Conservation (phyloP, 2,113 vertebrate species). For the Actenoides hombroni region DNA sequence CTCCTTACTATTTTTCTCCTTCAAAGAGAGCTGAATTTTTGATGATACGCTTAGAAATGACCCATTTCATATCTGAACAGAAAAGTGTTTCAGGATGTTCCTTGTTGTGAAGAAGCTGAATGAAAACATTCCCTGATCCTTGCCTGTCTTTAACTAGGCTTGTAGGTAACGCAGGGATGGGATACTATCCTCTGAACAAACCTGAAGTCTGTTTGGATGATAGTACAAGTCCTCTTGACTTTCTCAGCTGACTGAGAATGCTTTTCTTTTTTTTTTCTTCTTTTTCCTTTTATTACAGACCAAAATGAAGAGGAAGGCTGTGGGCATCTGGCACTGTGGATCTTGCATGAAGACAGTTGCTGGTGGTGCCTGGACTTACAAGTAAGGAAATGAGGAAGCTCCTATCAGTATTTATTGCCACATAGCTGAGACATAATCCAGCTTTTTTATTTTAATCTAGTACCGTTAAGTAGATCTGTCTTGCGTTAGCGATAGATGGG, state of each 20-base stretch:
- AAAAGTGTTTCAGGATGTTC: neutral
- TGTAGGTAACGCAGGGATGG: neutral
- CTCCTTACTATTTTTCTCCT: neutral
- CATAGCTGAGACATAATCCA: neutral
- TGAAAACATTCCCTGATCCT: neutral
- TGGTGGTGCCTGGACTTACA: conserved; percentile 98
- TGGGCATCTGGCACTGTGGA: conserved; percentile 98
- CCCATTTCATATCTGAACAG: neutral
- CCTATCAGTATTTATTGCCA: neutral
- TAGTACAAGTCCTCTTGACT: neutral
- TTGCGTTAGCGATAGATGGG: neutral
- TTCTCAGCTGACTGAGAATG: neutral
- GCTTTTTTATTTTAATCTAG: neutral
- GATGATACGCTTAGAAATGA: neutral
- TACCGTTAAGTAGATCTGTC: neutral
- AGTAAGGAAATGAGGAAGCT: conserved; percentile 76
- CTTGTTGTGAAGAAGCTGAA: neutral
- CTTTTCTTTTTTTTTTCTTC: rapidly evolving
- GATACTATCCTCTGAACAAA: neutral
- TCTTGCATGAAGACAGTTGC: conserved; percentile 98
- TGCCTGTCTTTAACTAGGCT: neutral
- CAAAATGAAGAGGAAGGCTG: conserved; percentile 98
- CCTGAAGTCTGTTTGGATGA: neutral
- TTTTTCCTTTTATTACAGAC: conserved; percentile 74
- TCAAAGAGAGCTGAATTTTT: neutral